phyloP scores from a whole-genome alignment of 2,797 vertebrate species.

The Cheirogaleus major region DNA sequence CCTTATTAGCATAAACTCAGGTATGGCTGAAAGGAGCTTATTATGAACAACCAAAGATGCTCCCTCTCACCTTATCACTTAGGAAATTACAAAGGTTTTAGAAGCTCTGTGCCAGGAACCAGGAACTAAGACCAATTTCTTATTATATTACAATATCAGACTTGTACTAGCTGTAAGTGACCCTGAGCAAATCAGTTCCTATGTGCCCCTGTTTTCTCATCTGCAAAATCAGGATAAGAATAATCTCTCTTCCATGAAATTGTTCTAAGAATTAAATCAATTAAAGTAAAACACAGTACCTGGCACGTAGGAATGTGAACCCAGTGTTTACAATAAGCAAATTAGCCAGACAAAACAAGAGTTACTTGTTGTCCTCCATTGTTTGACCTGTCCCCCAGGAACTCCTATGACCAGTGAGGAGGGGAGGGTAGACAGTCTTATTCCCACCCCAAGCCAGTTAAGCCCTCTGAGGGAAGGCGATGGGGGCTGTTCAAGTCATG shows the following conservation, averaged over 20 bases:
- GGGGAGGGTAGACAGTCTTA: not conserved
- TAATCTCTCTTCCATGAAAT: not conserved
- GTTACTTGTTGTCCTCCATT: not conserved
- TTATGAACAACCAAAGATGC: not conserved
- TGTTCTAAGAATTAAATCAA: not conserved
- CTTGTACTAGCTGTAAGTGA: not conserved
- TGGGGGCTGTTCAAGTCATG: not conserved
- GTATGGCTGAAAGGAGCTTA: not conserved
- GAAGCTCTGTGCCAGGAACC: not conserved
- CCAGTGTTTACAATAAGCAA: not conserved
- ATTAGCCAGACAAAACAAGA: not conserved
- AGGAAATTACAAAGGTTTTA: not conserved
- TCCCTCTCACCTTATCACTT: not conserved
- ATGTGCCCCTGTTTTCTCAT: not conserved
- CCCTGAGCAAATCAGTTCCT: not conserved
- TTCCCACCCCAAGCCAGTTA: not conserved
- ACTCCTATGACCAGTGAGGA: not conserved
- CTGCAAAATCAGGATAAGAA: conserved; percentile 9
- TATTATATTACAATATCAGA: not conserved
- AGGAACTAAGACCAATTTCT: not conserved
- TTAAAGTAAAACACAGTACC: not conserved
- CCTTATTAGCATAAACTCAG: not conserved
- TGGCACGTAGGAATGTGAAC: not conserved
- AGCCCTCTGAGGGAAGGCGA: not conserved
- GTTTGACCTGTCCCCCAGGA: not conserved